Conservation (phyloP, 2,888 invertebrate species). For the Tipula lateralis region DNA sequence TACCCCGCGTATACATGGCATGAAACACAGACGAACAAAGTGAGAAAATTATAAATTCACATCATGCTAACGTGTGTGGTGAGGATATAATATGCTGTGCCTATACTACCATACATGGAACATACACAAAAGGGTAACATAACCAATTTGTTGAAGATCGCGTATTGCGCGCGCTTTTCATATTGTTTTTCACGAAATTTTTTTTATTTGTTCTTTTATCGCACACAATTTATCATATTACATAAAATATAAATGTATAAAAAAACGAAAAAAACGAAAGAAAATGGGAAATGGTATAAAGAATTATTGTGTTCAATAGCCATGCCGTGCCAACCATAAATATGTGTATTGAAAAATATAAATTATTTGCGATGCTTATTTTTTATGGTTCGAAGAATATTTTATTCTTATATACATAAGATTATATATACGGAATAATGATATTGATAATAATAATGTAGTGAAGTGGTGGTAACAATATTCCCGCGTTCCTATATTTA, state of each 20-base stretch:
- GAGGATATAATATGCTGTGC: not conserved
- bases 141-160: not conserved
- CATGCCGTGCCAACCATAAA: conserved; percentile 19
- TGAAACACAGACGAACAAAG: not conserved
- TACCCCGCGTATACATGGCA: too few species aligned
- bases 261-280: not conserved
- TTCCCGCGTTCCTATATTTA: not conserved
- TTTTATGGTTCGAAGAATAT: not conserved
- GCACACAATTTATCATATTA: conserved; percentile 11
- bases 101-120: not conserved
- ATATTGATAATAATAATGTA: not conserved
- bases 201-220: not conserved
- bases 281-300: not conserved
- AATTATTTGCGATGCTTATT: not conserved
- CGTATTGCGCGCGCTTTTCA: conserved; percentile 8
- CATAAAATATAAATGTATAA: not conserved
- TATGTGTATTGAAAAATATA: not conserved
- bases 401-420: not conserved
- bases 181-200: not conserved
- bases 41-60: not conserved
- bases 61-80: not conserved
- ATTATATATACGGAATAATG: not conserved
- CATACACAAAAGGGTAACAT: not conserved
- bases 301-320: conserved; percentile 24
- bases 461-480: not conserved